Percentiles rank a stretch among this genome's conserved stretches.
Evolutionary conservation across 2,113 vertebrate species (phyloP).

Genomic region (Ctenomys sociabilis): DNA sequence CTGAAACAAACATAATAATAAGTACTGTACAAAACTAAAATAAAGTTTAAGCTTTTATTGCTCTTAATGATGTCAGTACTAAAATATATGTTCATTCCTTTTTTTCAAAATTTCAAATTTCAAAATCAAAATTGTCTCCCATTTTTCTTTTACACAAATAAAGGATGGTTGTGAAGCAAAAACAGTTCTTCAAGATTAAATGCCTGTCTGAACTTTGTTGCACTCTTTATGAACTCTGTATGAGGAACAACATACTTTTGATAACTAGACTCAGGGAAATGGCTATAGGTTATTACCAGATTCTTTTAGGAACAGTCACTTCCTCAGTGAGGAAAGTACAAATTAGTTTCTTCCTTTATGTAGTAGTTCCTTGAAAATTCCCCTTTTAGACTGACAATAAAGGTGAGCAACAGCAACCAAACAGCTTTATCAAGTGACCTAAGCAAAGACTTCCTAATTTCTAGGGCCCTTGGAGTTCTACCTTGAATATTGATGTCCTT

Average conservation of each 20-base stretch:
- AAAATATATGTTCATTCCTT: neutral
- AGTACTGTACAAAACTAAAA: neutral
- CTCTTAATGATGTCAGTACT: neutral
- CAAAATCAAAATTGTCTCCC: neutral
- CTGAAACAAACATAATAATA: neutral
- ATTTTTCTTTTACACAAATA: conserved; percentile 37
- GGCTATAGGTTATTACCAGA: neutral
- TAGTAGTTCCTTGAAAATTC: conserved; percentile 65
- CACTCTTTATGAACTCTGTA: neutral
- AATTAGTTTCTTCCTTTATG: conserved; percentile 4
- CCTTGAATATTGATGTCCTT: neutral
- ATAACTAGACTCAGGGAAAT: neutral
- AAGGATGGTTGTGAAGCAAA: neutral
- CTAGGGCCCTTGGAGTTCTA: neutral
- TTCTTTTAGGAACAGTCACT: neutral
- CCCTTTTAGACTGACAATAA: neutral
- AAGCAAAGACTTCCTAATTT: conserved; percentile 31
- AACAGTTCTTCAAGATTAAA: neutral
- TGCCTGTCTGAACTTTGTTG: neutral
- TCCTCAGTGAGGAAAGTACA: neutral
- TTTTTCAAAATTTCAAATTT: too few relatives aligned
- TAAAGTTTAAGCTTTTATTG: neutral
- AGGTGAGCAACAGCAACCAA: neutral
- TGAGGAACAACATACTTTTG: neutral
- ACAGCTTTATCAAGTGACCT: conserved; percentile 20